A percentile compares a stretch with the other conserved stretches of the same genome.
These are phyloP conservation scores for Eudorcas thomsonii DNA, from an alignment of 2,113 vertebrate genomes.

Conservation along the genomic window DNA sequence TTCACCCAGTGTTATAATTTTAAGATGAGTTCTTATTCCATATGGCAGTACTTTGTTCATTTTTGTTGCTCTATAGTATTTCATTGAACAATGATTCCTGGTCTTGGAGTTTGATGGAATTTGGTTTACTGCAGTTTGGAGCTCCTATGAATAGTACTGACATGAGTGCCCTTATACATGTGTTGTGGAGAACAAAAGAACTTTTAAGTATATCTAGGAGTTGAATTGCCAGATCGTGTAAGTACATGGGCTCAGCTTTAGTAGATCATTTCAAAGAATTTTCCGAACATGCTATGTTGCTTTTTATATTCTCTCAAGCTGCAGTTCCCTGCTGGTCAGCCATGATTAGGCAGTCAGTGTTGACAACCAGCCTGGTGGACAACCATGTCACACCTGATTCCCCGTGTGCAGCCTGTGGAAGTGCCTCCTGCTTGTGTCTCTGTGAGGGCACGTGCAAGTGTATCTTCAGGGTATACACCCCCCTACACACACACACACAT, in stretches of 20 bases:
- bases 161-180: not conserved
- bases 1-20: not conserved
- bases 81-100: not conserved
- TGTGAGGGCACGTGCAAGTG: accelerated
- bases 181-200: not conserved
- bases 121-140: not conserved
- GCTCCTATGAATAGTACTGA: not conserved
- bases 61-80: not conserved
- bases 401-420: not conserved
- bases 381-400: not conserved
- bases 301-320: not conserved
- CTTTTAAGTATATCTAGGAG: not conserved
- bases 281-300: not conserved
- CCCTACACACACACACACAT: no score
- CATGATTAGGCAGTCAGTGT: not conserved
- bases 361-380: not conserved
- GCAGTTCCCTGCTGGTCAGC: not conserved
- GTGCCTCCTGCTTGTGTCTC: not conserved
- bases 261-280: not conserved
- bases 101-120: not conserved
- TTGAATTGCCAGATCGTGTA: not conserved
- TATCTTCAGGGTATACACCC: not conserved
- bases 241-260: not conserved
- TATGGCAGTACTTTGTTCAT: not conserved
- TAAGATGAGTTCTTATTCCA: not conserved